Evolutionary conservation across 2,797 vertebrate species (phyloP).

Genomic region (Thalassophryne amazonica): DNA sequence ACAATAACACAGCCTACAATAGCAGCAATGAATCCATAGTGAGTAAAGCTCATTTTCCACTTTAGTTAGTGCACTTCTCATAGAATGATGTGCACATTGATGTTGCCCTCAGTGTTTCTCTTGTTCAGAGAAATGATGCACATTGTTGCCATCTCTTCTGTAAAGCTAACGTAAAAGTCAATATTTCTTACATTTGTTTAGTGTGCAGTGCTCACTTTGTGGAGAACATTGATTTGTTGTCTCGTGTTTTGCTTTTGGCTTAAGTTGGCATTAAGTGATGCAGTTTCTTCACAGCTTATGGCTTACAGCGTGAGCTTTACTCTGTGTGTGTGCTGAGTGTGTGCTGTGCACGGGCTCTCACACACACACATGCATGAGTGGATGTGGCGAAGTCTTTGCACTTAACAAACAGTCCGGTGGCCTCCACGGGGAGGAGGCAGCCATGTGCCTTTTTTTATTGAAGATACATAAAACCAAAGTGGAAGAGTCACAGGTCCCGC

Average conservation of each 20-base stretch:
- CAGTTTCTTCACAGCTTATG: slow-evolving; percentile 14
- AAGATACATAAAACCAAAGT: slow-evolving; percentile 21
- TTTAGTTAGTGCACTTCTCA: too few relatives aligned
- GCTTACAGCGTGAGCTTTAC: neutral
- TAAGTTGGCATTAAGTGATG: slow-evolving; percentile 11
- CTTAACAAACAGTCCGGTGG: slow-evolving; percentile 6
- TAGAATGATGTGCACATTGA: slow-evolving; percentile 20
- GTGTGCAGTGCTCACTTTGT: slow-evolving; percentile 47
- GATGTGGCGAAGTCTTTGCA: slow-evolving; percentile 7
- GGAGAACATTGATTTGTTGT: slow-evolving; percentile 54
- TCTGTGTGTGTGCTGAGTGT: neutral
- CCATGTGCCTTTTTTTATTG: slow-evolving; percentile 28
- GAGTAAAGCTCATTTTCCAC: too few relatives aligned
- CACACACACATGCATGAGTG: neutral
- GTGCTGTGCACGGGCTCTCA: neutral
- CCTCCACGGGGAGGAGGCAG: slow-evolving; percentile 1
- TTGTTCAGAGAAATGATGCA: slow-evolving; percentile 28
- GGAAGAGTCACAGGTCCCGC: slow-evolving; percentile 28
- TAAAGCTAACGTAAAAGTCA: slow-evolving; percentile 33
- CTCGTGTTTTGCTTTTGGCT: slow-evolving; percentile 31
- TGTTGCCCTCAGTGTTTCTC: slow-evolving; percentile 11
- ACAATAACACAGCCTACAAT: too few relatives aligned
- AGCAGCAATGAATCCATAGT: too few relatives aligned
- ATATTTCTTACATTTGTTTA: slow-evolving; percentile 47
- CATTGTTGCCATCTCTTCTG: slow-evolving; percentile 30